Percentiles rank a stretch among this genome's conserved stretches.
Evolutionary conservation across 2,113 vertebrate species (phyloP).

Genomic region (Apteryx owenii): DNA sequence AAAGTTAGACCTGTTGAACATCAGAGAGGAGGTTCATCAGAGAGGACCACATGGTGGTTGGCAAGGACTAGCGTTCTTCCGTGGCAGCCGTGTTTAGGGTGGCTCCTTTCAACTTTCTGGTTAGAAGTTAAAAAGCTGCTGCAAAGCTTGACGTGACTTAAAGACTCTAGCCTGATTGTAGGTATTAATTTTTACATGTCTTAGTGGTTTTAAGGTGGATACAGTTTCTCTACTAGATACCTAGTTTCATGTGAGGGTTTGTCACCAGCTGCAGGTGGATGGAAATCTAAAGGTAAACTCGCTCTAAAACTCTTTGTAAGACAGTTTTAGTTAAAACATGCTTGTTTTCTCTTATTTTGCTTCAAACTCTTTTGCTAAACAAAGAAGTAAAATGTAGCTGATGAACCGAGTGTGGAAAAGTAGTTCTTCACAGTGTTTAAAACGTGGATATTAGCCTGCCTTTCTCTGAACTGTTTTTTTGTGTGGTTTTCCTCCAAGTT

Average conservation of each 20-base stretch:
- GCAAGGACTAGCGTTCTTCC: neutral
- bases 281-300: neutral
- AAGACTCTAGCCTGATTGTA: neutral
- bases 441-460: neutral
- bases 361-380: neutral
- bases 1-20: neutral
- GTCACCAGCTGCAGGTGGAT: neutral
- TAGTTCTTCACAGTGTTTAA: neutral
- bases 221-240: neutral
- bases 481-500: neutral
- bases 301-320: neutral
- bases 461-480: neutral
- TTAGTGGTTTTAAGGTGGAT: neutral
- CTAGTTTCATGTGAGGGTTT: neutral
- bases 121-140: neutral
- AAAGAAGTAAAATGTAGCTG: neutral
- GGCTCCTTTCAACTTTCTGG: neutral
- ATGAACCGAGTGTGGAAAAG: neutral
- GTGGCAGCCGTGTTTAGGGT: neutral
- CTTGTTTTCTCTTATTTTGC: neutral
- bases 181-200: neutral
- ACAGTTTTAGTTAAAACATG: fast-evolving
- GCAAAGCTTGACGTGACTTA: neutral
- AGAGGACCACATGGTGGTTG: too few relatives aligned
- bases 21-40: neutral